Conservation (phyloP, 2,888 invertebrate species). For the Beris chalybata region DNA sequence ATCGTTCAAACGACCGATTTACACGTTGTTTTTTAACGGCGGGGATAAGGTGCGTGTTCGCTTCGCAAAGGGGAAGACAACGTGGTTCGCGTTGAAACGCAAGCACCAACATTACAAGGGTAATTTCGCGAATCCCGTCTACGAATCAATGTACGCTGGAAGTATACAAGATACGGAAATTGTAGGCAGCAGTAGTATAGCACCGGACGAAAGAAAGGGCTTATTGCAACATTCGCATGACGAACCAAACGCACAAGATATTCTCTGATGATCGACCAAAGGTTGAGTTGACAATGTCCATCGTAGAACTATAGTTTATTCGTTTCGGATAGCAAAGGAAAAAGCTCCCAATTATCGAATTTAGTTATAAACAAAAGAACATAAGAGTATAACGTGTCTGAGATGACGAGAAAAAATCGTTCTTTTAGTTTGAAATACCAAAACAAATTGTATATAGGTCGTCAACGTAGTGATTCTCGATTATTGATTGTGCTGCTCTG, state of each 20-base stretch:
- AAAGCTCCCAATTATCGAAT: slow-evolving; percentile 25
- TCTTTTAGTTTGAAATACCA: slow-evolving; percentile 19
- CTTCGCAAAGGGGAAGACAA: no score
- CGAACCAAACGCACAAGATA: slow-evolving; percentile 55
- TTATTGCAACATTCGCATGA: slow-evolving; percentile 60
- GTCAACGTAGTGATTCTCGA: no score
- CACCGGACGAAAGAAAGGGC: slow-evolving; percentile 61
- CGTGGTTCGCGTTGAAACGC: no score
- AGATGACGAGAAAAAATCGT: not conserved
- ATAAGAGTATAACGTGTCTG: not conserved
- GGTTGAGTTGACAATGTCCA: slow-evolving; percentile 8
- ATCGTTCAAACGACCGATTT: no score
- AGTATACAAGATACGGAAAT: slow-evolving; percentile 48
- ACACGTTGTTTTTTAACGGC: no score
- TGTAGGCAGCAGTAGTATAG: slow-evolving; percentile 50
- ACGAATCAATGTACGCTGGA: slow-evolving; percentile 75
- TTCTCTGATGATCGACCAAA: slow-evolving; percentile 54
- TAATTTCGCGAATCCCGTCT: slow-evolving; percentile 85
- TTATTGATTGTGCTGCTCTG: no score
- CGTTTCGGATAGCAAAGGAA: not conserved
- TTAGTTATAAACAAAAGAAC: slow-evolving; percentile 29
- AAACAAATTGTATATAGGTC: no score
- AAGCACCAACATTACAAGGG: slow-evolving; percentile 60
- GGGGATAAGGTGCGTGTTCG: no score
- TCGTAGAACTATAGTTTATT: not conserved